Percentiles rank a stretch among this genome's conserved stretches.
Conservation (phyloP, 1,140 invertebrate genomes). For the Cheumatopsyche charites region DNA sequence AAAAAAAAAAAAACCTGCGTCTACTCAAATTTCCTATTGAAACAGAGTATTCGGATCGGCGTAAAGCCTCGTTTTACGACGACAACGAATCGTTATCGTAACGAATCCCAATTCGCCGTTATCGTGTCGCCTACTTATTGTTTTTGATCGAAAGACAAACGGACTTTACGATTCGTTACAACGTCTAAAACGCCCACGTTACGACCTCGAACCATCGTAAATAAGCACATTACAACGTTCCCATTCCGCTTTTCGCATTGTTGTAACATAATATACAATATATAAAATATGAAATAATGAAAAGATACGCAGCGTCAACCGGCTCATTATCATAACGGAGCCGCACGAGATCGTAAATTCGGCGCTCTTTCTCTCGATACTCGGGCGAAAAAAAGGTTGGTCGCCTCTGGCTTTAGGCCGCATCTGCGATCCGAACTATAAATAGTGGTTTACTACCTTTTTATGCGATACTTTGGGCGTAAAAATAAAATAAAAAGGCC, state of each 20-base stretch:
- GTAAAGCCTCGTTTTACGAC: too few species aligned
- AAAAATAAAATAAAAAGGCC: slow-evolving; percentile 46
- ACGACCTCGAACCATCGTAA: neutral
- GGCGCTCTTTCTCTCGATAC: too few species aligned
- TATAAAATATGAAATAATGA: neutral
- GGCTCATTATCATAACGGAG: neutral
- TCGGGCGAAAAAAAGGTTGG: slow-evolving; percentile 9
- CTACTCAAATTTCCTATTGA: too few species aligned
- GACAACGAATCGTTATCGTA: too few species aligned
- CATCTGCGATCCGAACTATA: slow-evolving; percentile 42
- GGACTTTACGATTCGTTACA: slow-evolving; percentile 3
- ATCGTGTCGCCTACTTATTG: too few species aligned
- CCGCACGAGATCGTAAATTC: slow-evolving; percentile 1
- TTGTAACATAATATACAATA: slow-evolving; percentile 2
- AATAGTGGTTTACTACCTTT: slow-evolving; percentile 48
- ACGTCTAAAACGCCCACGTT: neutral
- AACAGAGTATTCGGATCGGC: too few species aligned
- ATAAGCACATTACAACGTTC: neutral
- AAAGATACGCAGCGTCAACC: neutral
- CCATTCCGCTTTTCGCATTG: too few species aligned
- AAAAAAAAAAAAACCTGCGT: too few species aligned
- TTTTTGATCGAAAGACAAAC: neutral
- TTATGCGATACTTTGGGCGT: slow-evolving; percentile 46
- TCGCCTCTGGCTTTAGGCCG: neutral
- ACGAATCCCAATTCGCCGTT: too few species aligned